These are phyloP conservation scores for Scaptomyza pallida DNA, from an alignment of 1,140 invertebrate genomes.

Conservation along the genomic window DNA sequence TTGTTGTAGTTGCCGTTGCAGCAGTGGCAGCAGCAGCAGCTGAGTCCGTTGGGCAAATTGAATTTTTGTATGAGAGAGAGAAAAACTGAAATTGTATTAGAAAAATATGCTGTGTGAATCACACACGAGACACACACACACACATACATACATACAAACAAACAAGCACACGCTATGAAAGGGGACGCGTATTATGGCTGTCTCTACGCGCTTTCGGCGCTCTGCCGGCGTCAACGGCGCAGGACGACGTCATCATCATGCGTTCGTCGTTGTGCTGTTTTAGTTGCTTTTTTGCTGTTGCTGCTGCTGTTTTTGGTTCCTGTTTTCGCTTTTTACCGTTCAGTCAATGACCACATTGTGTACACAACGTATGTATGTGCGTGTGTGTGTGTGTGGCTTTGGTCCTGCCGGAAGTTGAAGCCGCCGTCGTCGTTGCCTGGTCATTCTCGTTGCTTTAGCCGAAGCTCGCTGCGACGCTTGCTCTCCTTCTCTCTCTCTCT, in stretches of 20 bases:
- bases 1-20: constrained; percentile 51
- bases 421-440: constrained; percentile 71
- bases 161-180: constrained; percentile 38
- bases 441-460: constrained; percentile 71
- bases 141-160: constrained; percentile 9
- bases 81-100: constrained; percentile 76
- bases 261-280: constrained; percentile 26
- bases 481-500: constrained; percentile 9
- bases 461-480: constrained; percentile 59
- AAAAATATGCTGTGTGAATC: constrained; percentile 74
- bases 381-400: constrained; percentile 28
- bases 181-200: constrained; percentile 77
- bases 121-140: constrained; percentile 61
- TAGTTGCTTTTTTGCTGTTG: constrained; percentile 29
- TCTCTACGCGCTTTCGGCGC: constrained; percentile 70
- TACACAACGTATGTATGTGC: constrained; percentile 50
- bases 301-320: constrained; percentile 56
- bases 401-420: constrained; percentile 78
- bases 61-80: constrained; percentile 77
- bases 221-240: constrained; percentile 36
- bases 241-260: constrained; percentile 68
- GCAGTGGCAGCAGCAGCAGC: constrained; percentile 45
- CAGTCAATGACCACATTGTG: constrained; percentile 82
- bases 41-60: constrained; percentile 68
- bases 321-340: constrained; percentile 82